A percentile compares a stretch with the other conserved stretches of the same genome.
Evolutionary conservation across 2,888 invertebrate species (phyloP).

Genomic region (Cataglyphis livida): DNA sequence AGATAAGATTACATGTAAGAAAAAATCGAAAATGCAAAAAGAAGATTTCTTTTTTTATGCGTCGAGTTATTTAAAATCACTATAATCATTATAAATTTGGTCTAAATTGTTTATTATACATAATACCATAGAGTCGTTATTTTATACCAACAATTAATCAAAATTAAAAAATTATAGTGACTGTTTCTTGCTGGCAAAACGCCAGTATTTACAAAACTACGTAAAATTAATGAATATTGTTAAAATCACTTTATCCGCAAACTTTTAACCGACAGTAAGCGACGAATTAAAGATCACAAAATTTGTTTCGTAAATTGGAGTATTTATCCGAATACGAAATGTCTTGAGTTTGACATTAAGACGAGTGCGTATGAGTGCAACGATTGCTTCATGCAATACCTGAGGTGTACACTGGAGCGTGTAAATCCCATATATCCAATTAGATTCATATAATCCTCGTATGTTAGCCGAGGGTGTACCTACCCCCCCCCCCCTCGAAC

Average conservation of each 20-base stretch:
- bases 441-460: conserved; percentile 83
- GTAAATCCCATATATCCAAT: conserved; percentile 84
- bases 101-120: not conserved
- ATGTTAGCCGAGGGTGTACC: conserved; percentile 77
- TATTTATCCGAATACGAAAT: conserved; percentile 19
- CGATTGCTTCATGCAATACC: conserved; percentile 71
- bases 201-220: not conserved
- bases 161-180: not conserved
- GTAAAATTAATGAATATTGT: not conserved
- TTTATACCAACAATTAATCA: not conserved
- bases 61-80: not conserved
- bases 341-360: conserved; percentile 54
- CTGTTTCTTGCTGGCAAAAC: not conserved
- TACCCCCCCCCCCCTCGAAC: conserved; percentile 67
- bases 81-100: not conserved
- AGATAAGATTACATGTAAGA: not conserved
- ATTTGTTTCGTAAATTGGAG: not conserved
- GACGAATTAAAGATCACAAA: not conserved
- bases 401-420: conserved; percentile 70
- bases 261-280: not conserved
- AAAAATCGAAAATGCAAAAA: not conserved
- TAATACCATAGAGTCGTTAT: not conserved
- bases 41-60: not conserved
- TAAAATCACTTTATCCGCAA: not conserved
- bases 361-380: conserved; percentile 59